Conservation (phyloP, 2,888 invertebrate species). For the Drosophila buzzatii region DNA sequence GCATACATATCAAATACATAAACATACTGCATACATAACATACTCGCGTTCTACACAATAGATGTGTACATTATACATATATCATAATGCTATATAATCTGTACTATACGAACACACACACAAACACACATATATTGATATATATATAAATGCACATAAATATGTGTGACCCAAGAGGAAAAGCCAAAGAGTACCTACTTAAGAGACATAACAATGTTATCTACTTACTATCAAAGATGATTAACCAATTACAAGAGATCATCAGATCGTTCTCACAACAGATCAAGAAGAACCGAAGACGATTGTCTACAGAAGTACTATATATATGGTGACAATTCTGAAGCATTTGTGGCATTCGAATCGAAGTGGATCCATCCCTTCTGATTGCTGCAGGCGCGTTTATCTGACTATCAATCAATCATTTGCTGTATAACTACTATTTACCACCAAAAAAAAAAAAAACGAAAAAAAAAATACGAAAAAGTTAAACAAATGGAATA, state of each 20-base stretch:
- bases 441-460: constrained; percentile 66
- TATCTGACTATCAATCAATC: constrained; percentile 71
- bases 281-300: constrained; percentile 27
- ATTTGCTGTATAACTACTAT: constrained; percentile 77
- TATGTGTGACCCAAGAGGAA: constrained; percentile 56
- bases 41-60: constrained; percentile 40
- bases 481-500: constrained; percentile 22
- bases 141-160: constrained; percentile 23
- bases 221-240: constrained; percentile 51
- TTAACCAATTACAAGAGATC: constrained; percentile 41
- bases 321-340: constrained; percentile 40
- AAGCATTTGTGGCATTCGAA: constrained; percentile 37
- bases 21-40: constrained; percentile 49
- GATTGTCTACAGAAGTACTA: constrained; percentile 1
- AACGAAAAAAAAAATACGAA: constrained; percentile 28
- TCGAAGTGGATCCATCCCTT: constrained; percentile 9
- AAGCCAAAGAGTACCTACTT: constrained; percentile 82
- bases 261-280: constrained; percentile 35
- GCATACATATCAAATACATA: constrained; percentile 82
- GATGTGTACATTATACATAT: constrained; percentile 29
- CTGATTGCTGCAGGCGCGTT: constrained; percentile 31
- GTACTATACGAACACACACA: too few relatives aligned
- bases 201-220: constrained; percentile 72
- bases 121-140: not conserved
- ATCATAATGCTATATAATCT: constrained; percentile 17